phyloP scores from a whole-genome alignment of 2,113 vertebrate species.

The Pavo muticus region DNA sequence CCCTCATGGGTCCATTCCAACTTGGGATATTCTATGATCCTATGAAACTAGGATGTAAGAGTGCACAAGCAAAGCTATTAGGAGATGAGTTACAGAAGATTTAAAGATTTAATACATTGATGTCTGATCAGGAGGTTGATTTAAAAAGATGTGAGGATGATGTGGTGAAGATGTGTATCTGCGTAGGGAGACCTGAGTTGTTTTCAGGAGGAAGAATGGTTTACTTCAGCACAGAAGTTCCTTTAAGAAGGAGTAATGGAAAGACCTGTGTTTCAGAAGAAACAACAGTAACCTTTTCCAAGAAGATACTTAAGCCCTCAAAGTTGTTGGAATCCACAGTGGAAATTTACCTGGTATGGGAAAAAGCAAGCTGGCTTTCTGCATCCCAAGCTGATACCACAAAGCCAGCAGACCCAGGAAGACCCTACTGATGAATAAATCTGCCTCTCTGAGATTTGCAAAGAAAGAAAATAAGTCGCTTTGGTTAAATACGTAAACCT shows the following conservation, averaged over 20 bases:
- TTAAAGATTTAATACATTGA: not conserved
- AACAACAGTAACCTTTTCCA: not conserved
- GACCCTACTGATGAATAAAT: not conserved
- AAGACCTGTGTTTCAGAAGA: not conserved
- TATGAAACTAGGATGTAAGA: not conserved
- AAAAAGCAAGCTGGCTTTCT: not conserved
- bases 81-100: not conserved
- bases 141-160: not conserved
- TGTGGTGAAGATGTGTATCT: not conserved
- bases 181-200: not conserved
- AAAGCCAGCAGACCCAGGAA: not conserved
- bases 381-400: not conserved
- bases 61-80: not conserved
- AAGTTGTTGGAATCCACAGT: not conserved
- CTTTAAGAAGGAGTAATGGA: not conserved
- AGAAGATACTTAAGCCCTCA: not conserved
- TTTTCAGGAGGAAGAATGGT: not conserved
- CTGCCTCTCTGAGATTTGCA: not conserved
- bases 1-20: too few species aligned
- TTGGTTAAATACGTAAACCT: not conserved
- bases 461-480: not conserved
- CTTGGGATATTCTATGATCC: too few species aligned
- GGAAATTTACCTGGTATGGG: not conserved
- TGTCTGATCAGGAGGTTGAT: rapidly evolving
- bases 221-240: not conserved